These are phyloP conservation scores for Lordiphosa clarofinis DNA, from an alignment of 1,140 invertebrate species.

Conservation along the genomic window DNA sequence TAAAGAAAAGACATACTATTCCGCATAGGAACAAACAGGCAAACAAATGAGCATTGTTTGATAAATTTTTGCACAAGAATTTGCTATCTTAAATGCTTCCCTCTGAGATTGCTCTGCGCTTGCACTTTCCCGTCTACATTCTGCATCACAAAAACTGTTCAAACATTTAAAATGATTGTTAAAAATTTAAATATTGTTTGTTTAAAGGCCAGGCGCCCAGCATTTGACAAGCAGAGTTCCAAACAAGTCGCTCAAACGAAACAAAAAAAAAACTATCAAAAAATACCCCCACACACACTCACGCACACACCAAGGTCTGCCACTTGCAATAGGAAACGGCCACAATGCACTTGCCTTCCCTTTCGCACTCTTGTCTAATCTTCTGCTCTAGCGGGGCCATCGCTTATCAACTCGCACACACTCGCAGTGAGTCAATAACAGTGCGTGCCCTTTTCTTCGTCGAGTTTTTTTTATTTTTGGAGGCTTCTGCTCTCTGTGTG, in stretches of 20 bases:
- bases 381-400: slow-evolving; percentile 1
- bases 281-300: slow-evolving; percentile 15
- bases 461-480: slow-evolving; percentile 17
- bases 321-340: slow-evolving; percentile 7
- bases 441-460: slow-evolving; percentile 39
- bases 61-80: no score
- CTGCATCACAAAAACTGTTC: slow-evolving; percentile 1
- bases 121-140: neutral
- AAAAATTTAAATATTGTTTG: slow-evolving; percentile 70
- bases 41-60: no score
- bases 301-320: slow-evolving; percentile 1
- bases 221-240: slow-evolving; percentile 19
- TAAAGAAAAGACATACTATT: no score
- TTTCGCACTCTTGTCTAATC: slow-evolving; percentile 7
- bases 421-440: slow-evolving; percentile 45
- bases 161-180: slow-evolving; percentile 27
- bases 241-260: slow-evolving; percentile 9
- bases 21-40: no score
- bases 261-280: slow-evolving; percentile 25
- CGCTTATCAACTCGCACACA: neutral
- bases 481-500: slow-evolving; percentile 15
- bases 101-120: no score
- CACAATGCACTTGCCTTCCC: slow-evolving; percentile 2
- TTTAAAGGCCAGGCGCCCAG: slow-evolving; percentile 49
- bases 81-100: neutral